Evolutionary conservation across 2,888 invertebrate species (phyloP).

Genomic region (Drosophila infuscata): DNA sequence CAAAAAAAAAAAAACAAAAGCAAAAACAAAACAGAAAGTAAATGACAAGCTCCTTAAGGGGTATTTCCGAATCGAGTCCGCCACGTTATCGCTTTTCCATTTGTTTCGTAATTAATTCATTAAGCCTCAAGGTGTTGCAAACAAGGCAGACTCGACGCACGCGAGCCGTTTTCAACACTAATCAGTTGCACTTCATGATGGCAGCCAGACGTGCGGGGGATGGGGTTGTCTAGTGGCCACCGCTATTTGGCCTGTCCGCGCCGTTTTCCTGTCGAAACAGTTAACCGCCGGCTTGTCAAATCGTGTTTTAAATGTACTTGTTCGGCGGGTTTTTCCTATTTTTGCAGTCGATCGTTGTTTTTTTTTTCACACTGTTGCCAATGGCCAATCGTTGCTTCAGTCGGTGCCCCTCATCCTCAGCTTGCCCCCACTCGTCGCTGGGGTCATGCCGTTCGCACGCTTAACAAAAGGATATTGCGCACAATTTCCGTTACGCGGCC

Average conservation of each 20-base stretch:
- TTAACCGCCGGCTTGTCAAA: conserved; percentile 53
- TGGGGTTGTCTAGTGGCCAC: neutral
- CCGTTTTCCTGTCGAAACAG: conserved; percentile 54
- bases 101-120: conserved; percentile 62
- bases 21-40: neutral
- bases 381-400: neutral
- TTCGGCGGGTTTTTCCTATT: conserved; percentile 23
- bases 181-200: conserved; percentile 58
- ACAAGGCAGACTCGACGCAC: conserved; percentile 39
- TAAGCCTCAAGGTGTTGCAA: conserved; percentile 50
- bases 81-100: conserved; percentile 12
- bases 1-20: neutral
- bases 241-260: conserved; percentile 10
- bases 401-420: no score
- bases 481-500: conserved; percentile 78
- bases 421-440: no score
- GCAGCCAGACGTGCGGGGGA: neutral
- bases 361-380: conserved; percentile 39
- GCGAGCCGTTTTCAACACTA: conserved; percentile 58
- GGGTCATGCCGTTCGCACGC: conserved; percentile 23
- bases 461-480: conserved; percentile 73
- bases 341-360: conserved; percentile 36
- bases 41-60: neutral
- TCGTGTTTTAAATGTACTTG: conserved; percentile 49
- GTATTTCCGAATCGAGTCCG: conserved; percentile 2